Evolutionary conservation across 2,113 vertebrate species (phyloP).

Genomic region (Emydocephalus ijimae): DNA sequence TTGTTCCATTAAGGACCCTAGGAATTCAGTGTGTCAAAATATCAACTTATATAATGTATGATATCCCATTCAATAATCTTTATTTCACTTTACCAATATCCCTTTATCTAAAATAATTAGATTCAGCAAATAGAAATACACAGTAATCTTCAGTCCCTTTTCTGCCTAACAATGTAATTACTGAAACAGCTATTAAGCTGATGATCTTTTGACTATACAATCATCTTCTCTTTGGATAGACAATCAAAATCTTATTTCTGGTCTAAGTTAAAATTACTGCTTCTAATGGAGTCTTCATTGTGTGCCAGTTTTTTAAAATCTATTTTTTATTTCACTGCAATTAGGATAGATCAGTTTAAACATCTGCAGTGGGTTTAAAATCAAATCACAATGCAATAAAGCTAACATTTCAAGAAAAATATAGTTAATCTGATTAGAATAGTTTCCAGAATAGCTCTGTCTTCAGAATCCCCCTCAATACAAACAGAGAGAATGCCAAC

Average conservation of each 20-base stretch:
- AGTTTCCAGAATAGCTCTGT: not conserved
- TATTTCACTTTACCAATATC: not conserved
- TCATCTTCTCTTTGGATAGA: not conserved
- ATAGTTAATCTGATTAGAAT: not conserved
- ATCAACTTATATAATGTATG: not conserved
- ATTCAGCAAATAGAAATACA: not conserved
- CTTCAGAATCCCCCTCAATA: not conserved
- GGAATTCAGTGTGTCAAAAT: not conserved
- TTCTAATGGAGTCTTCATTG: not conserved
- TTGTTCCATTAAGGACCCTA: not conserved
- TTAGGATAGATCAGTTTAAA: not conserved
- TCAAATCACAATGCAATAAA: not conserved
- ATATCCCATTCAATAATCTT: not conserved
- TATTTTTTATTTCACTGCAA: not conserved
- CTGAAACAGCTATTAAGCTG: not conserved
- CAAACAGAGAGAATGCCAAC: not conserved
- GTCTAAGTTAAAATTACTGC: not conserved
- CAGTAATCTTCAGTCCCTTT: not conserved
- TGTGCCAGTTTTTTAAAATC: not conserved
- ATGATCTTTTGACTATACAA: not conserved
- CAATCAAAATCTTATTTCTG: not conserved
- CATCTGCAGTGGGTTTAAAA: not conserved
- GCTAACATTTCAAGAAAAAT: not conserved
- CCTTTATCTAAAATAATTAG: not conserved
- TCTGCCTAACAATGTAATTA: not conserved